Conservation (phyloP, 53 echinoderm and acorn worm genomes). For the Zoroaster sp. region DNA sequence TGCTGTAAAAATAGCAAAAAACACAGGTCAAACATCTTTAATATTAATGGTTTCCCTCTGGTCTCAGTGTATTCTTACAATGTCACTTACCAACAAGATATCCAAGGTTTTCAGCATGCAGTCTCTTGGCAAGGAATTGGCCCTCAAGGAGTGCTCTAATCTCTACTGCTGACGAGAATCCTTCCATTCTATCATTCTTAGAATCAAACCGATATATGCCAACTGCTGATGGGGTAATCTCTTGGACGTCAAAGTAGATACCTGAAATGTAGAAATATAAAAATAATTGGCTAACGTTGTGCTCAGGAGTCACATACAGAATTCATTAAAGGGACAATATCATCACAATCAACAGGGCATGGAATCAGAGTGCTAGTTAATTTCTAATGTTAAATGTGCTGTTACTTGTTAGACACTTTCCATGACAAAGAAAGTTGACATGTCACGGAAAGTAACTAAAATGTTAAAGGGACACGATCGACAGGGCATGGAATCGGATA, state of each 20-base stretch:
- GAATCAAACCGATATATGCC: slow-evolving; percentile 70
- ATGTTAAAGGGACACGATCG: no score
- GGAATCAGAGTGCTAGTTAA: no score
- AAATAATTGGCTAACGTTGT: no score
- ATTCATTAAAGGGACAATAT: no score
- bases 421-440: no score
- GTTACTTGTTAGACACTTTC: no score
- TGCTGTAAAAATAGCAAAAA: neutral
- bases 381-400: no score
- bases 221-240: slow-evolving; percentile 92
- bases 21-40: neutral
- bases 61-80: neutral
- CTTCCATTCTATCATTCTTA: slow-evolving; percentile 43
- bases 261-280: no score
- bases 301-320: no score
- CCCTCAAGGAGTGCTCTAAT: slow-evolving; percentile 86
- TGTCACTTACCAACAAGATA: slow-evolving; percentile 81
- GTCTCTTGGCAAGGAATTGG: slow-evolving; percentile 90
- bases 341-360: no score
- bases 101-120: slow-evolving; percentile 95
- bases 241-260: slow-evolving; percentile 96
- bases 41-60: neutral
- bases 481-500: no score
- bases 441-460: no score
- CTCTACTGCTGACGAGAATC: slow-evolving; percentile 73